phyloP scores from a whole-genome alignment of 1,140 invertebrate species.

The Drosophila bifasciata region DNA sequence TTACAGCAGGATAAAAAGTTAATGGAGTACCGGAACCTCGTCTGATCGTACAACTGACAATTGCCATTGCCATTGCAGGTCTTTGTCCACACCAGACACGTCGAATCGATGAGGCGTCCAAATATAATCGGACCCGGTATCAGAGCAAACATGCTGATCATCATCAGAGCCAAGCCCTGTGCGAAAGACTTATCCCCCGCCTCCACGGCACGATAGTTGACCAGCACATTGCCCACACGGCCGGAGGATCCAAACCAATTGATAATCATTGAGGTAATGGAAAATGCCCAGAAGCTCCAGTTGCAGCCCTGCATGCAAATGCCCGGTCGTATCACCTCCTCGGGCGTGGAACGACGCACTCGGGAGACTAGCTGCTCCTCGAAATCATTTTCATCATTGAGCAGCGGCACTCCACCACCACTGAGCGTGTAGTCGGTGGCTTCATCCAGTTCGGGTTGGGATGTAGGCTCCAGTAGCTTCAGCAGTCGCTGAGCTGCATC shows the following conservation, averaged over 20 bases:
- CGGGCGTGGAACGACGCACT: constrained; percentile 34
- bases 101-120: constrained; percentile 87
- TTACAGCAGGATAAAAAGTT: constrained; percentile 86
- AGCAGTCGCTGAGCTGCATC: constrained; percentile 26
- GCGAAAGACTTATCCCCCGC: constrained; percentile 88
- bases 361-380: constrained; percentile 31
- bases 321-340: constrained; percentile 84
- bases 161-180: constrained; percentile 87
- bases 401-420: constrained; percentile 31
- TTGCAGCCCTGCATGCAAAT: constrained; percentile 86
- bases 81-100: constrained; percentile 88
- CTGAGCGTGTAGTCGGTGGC: neutral
- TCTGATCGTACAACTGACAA: constrained; percentile 87
- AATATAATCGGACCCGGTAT: constrained; percentile 89
- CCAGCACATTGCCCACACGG: constrained; percentile 87
- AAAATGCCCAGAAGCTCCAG: constrained; percentile 83
- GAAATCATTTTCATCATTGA: constrained; percentile 45
- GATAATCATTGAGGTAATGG: constrained; percentile 85
- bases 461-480: constrained; percentile 11
- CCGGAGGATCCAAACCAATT: constrained; percentile 86
- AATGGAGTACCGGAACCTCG: constrained; percentile 86
- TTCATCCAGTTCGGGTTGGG: constrained; percentile 16
- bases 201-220: constrained; percentile 87
- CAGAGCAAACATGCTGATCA: constrained; percentile 87
- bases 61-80: constrained; percentile 87